Base-by-base conservation (phyloP, 2,113 vertebrate species). In the Apeltes quadracus region DNA sequence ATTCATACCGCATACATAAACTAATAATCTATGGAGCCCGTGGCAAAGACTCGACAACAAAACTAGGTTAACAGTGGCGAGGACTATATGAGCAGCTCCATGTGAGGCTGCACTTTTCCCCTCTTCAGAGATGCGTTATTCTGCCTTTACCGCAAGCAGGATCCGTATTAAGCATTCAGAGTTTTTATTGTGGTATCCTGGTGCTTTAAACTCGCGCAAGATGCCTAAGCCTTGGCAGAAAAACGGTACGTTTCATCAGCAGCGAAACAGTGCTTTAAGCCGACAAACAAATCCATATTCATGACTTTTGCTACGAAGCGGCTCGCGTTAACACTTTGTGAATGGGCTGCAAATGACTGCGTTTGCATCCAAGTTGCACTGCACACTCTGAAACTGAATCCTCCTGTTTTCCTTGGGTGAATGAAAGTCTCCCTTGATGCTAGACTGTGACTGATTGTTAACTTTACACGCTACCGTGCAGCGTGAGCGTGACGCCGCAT, bases 21-120 rank as follows among this genome's bases (percentile, higher is more conserved):
- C 78, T 83, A 89, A 89, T 89, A 86, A 89, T 85, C 82, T 74
- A 72, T 67, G 73, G 76, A 68, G 79, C 87, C 88, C n/a, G 78
- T 85, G 87, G 88, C 88, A 79, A 81, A 85, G 77, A 61, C 76
- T 76, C 75, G 25, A 87, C 84, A 87, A 82, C 84, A 79, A 81
- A 91, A 89, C 56, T 88, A 81, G 86, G 90, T 89, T 90, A 90
- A 77, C 78, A 51, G 74, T 68, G 82, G 77, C 66, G 54, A 46
- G 81, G 44, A 12, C 20, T 50, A 11, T 50, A 76, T 83, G 79
- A 77, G 69, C 69, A 69, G 80, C 70, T 67, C 7, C 10, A 71
- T 64, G 71, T 32, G 39, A 76, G 71, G 76, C 55, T 34, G 41
- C 72, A 61, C 72, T 71, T 55, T 16, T 34, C 36, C 14, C 22